phyloP scores from a whole-genome alignment of 2,113 vertebrate species.

The Lethenteron camtschaticum region DNA sequence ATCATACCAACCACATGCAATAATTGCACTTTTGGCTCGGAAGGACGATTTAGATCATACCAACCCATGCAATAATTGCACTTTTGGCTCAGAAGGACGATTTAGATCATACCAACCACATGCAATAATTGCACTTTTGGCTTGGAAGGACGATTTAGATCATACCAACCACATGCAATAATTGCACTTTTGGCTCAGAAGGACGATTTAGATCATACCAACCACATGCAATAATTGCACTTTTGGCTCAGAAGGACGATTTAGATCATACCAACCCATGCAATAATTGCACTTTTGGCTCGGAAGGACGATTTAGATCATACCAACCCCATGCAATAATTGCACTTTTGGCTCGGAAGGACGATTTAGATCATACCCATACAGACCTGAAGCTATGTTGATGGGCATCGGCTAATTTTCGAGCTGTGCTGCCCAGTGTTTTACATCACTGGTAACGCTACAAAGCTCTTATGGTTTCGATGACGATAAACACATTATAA shows the following conservation, averaged over 20 bases:
- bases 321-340: not conserved
- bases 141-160: not conserved
- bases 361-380: not conserved
- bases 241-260: not conserved
- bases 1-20: not conserved
- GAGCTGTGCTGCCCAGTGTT: not conserved
- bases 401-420: not conserved
- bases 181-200: not conserved
- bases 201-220: not conserved
- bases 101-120: not conserved
- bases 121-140: not conserved
- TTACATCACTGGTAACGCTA: not conserved
- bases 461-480: not conserved
- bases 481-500: not conserved
- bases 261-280: not conserved
- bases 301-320: not conserved
- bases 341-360: not conserved
- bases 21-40: not conserved
- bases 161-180: not conserved
- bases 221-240: not conserved
- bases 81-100: not conserved
- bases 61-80: not conserved
- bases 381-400: not conserved
- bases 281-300: not conserved
- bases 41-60: not conserved